A percentile compares a stretch with the other conserved stretches of the same genome.
Conservation (phyloP, 2,113 vertebrate genomes). For the Anas platyrhynchos region DNA sequence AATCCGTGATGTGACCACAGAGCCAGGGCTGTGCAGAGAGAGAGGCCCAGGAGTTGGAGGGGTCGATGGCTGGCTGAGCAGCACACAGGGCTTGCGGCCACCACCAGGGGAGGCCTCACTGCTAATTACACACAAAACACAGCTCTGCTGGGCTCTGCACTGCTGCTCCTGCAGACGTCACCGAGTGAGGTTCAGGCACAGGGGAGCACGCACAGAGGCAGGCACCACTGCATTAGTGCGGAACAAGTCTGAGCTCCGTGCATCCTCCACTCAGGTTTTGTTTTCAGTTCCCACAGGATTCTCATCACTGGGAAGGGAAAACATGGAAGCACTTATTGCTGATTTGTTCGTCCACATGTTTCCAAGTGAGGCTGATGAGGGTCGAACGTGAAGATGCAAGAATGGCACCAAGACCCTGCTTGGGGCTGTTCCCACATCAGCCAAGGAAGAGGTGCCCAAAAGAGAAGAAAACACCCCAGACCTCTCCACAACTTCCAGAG, state of each 20-base stretch:
- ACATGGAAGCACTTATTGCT: fast-evolving
- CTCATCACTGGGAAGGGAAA: neutral
- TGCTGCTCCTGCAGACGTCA: constrained; percentile 16
- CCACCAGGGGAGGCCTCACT: neutral
- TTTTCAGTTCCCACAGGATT: neutral
- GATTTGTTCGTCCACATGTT: fast-evolving
- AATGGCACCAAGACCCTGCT: neutral
- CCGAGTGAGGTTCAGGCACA: neutral
- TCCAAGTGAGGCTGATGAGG: neutral
- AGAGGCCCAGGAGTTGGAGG: neutral
- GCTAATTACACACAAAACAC: neutral
- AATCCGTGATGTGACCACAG: neutral
- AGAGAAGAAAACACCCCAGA: neutral
- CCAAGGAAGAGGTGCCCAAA: neutral
- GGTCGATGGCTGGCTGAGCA: neutral
- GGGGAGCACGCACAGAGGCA: neutral
- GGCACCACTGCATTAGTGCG: neutral
- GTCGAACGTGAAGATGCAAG: neutral
- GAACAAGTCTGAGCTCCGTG: neutral
- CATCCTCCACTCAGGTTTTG: neutral
- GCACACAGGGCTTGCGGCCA: neutral
- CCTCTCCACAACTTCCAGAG: neutral
- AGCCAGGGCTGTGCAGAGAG: neutral
- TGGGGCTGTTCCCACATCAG: neutral
- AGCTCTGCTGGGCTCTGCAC: neutral